Base-by-base conservation (phyloP, 2,797 vertebrate genomes). In the Sebastes glaucus region DNA sequence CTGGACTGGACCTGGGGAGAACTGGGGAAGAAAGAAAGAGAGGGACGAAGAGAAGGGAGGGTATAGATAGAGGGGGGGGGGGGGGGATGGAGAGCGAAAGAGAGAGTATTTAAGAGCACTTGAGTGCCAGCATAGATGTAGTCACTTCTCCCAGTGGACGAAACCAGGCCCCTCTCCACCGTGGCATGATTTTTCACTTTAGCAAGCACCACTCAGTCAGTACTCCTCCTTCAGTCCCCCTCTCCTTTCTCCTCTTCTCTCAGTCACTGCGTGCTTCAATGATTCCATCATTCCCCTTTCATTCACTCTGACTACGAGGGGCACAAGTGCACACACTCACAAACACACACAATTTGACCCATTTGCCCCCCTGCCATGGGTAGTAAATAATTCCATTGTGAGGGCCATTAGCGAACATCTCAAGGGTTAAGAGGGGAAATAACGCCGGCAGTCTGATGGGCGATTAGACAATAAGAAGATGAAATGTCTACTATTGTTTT, bases 151-250 rank as follows among this genome's bases (percentile, higher is more conserved):
- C 96, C 97, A 91, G 94, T 77, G 96, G 97, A 97, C 96, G 93
- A 89, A 87, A 77, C 67, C 80, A 85, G 92, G 82, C 93, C 95
- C 95, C 94, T 82, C 93, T 89, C 95, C 96, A 97, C 97, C 92
- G 93, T 96, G 96, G 96, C 96, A 96, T 97, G 97, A 96, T 96
- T 97, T 97, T 97, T 96, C 95, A 97, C 96, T 97, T 97, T 96
- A 93, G 90, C 89, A 88, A 79, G 89, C 80, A 85, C 88, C 92
- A 91, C 92, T 92, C 90, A 78, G 86, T 71, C 90, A 77, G 85
- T 71, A 4, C 73, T 74, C 60, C 79, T 82, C 65, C 88, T 84
- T 77, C 71, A 52, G 87, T 92, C 87, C 84, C 82, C 68, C 67
- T 84, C 74, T 84, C 71, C 63, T 80, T 83, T 78, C 70, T 83